phyloP scores from a whole-genome alignment of 2,888 invertebrate genomes.

The Tortricodes alternella region DNA sequence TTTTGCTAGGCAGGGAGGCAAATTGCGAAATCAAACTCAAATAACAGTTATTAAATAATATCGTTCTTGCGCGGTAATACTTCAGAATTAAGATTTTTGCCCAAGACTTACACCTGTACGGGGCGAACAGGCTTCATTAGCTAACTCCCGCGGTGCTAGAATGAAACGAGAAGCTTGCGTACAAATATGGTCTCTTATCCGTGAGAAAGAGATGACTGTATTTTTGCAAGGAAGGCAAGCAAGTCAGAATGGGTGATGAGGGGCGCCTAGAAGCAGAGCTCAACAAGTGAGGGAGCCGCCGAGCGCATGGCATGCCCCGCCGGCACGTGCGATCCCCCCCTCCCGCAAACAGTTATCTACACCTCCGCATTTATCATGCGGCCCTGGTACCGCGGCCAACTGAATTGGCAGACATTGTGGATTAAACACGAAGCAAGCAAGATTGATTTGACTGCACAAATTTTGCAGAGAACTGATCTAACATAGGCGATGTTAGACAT shows the following conservation, averaged over 20 bases:
- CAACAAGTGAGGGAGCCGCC: slow-evolving; percentile 73
- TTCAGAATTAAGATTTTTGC: not conserved
- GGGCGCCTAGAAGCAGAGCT: slow-evolving; percentile 53
- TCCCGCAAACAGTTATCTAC: slow-evolving; percentile 50
- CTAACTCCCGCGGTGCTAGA: not conserved
- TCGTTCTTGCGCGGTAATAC: too few relatives aligned
- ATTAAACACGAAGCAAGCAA: slow-evolving; percentile 39
- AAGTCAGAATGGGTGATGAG: slow-evolving; percentile 36
- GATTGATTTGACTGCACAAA: slow-evolving; percentile 15
- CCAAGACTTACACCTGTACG: not conserved
- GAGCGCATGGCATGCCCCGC: slow-evolving; percentile 72
- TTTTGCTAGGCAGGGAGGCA: slow-evolving; percentile 33
- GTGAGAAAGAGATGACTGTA: slow-evolving; percentile 50
- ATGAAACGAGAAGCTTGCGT: slow-evolving; percentile 8
- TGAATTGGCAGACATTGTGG: slow-evolving; percentile 78
- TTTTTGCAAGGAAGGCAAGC: slow-evolving; percentile 40
- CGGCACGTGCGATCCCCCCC: slow-evolving; percentile 68
- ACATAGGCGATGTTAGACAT: too few relatives aligned
- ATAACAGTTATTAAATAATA: not conserved
- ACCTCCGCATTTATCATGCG: slow-evolving; percentile 57
- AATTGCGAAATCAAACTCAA: not conserved
- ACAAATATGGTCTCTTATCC: slow-evolving; percentile 33
- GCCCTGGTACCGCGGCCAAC: slow-evolving; percentile 66
- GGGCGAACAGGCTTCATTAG: slow-evolving; percentile 6
- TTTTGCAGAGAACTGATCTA: not conserved